phyloP scores from a whole-genome alignment of 1,140 invertebrate species.

The Hyphantria cunea region DNA sequence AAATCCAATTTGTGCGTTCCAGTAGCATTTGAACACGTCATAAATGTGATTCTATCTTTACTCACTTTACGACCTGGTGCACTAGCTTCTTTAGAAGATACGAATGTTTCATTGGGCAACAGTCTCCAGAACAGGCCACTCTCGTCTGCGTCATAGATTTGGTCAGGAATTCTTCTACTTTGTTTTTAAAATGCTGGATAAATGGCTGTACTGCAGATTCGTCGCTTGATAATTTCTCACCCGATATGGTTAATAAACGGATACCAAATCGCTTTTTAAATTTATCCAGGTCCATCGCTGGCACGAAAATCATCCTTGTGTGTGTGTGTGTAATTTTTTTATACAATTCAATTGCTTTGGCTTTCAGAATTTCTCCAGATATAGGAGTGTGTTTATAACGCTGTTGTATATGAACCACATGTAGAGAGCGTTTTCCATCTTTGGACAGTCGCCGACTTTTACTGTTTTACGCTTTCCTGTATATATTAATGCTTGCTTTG shows the following conservation, averaged over 20 bases:
- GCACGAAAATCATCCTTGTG: constrained; percentile 38
- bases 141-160: constrained; percentile 62
- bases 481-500: too few relatives aligned
- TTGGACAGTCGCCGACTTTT: neutral
- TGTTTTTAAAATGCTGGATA: constrained; percentile 30
- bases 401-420: constrained; percentile 41
- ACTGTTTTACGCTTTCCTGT: constrained; percentile 13
- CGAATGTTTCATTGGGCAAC: constrained; percentile 53
- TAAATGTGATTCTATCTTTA: constrained; percentile 60
- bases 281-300: constrained; percentile 28
- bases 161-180: constrained; percentile 44
- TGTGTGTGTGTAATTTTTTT: constrained; percentile 36
- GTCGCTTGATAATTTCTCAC: constrained; percentile 27
- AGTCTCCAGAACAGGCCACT: constrained; percentile 52
- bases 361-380: constrained; percentile 42
- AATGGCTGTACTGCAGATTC: constrained; percentile 25
- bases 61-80: constrained; percentile 47
- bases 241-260: constrained; percentile 9
- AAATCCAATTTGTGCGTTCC: constrained; percentile 59
- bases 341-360: constrained; percentile 50
- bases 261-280: constrained; percentile 30
- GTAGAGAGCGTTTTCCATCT: constrained; percentile 13
- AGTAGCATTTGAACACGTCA: constrained; percentile 61
- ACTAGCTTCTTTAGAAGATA: constrained; percentile 39
- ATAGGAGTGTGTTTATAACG: constrained; percentile 43